Conservation (phyloP, 2,888 invertebrate genomes). For the Nomada ruficornis region DNA sequence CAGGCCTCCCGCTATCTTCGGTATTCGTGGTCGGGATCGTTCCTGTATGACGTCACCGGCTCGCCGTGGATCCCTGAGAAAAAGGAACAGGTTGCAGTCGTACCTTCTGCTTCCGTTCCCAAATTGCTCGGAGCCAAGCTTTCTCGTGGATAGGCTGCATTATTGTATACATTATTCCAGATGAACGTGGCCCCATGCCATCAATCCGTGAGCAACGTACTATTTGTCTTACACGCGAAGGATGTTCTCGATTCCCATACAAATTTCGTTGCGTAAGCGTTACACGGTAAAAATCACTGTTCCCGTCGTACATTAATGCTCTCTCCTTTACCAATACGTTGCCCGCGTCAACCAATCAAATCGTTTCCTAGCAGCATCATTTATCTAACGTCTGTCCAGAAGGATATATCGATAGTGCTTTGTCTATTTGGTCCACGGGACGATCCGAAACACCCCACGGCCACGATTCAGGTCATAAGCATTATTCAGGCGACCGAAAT, state of each 20-base stretch:
- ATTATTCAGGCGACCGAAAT: conserved; percentile 4
- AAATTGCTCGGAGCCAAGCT: not conserved
- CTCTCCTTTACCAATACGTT: conserved; percentile 44
- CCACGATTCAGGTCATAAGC: conserved; percentile 43
- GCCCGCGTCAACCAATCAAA: conserved; percentile 48
- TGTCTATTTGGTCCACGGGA: conserved; percentile 11
- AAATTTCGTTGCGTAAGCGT: conserved; percentile 53
- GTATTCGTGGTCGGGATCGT: conserved; percentile 58
- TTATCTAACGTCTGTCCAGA: conserved; percentile 39
- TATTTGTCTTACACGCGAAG: conserved; percentile 12
- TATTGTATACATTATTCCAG: not conserved
- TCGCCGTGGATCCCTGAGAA: not conserved
- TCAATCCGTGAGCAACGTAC: not conserved
- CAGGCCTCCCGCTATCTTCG: conserved; percentile 63
- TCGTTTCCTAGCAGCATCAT: conserved; percentile 46
- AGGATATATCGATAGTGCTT: not conserved
- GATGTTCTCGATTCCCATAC: conserved; percentile 18
- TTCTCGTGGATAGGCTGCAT: not conserved
- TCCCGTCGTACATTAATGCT: conserved; percentile 47
- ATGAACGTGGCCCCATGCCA: too few relatives aligned
- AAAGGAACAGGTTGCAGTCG: not conserved
- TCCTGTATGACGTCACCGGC: conserved; percentile 50
- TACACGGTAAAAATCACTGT: conserved; percentile 35
- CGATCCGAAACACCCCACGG: conserved; percentile 20
- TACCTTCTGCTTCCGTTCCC: not conserved